Evolutionary conservation across 37 sponge, comb jelly and placozoan genomes (phyloP).

Genomic region (Tethya wilhelma): DNA sequence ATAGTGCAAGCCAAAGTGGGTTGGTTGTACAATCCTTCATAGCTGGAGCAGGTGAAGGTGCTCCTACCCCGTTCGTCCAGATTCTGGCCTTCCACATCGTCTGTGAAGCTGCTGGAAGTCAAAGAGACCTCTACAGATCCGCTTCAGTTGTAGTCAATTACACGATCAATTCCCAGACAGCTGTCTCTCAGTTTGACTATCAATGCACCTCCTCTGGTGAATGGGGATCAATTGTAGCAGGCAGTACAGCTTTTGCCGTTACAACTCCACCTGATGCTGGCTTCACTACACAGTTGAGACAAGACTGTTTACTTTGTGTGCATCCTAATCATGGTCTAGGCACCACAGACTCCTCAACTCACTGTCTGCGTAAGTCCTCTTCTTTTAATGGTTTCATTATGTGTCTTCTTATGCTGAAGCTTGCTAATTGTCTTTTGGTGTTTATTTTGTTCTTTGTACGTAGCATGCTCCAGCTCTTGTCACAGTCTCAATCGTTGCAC

Average conservation of each 20-base stretch:
- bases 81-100: not conserved
- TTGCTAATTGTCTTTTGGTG: no score
- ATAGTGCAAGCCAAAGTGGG: not conserved
- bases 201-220: not conserved
- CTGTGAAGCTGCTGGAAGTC: not conserved
- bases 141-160: not conserved
- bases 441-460: no score
- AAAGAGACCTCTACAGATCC: not conserved
- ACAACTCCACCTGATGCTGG: not conserved
- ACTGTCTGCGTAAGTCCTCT: not conserved
- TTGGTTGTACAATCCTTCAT: not conserved
- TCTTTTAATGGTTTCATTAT: no score
- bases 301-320: not conserved
- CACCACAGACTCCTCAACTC: not conserved
- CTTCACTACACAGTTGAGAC: not conserved
- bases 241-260: not conserved
- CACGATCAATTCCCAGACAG: not conserved
- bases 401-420: no score
- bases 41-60: not conserved
- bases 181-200: not conserved
- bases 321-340: not conserved
- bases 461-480: not conserved
- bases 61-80: not conserved
- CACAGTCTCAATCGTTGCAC: not conserved
- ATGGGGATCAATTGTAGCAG: not conserved